A percentile compares a stretch with the other conserved stretches of the same genome.
Evolutionary conservation across 2,888 invertebrate species (phyloP).

Genomic region (Artemia sinica): DNA sequence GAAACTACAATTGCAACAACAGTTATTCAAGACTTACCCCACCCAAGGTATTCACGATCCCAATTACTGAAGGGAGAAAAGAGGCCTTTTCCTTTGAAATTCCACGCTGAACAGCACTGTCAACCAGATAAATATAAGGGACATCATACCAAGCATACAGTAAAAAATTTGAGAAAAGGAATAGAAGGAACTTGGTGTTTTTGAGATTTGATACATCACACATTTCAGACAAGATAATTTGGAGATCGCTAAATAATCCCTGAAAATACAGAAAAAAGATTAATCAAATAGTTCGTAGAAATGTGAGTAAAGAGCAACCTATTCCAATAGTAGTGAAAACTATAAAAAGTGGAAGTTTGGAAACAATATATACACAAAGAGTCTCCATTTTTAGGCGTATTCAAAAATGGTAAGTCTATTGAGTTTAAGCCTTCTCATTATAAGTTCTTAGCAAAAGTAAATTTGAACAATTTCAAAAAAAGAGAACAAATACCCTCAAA

Average conservation of each 20-base stretch:
- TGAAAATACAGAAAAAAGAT: conserved; percentile 48
- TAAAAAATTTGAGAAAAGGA: conserved; percentile 67
- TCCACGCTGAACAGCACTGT: conserved; percentile 53
- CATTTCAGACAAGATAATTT: conserved; percentile 56
- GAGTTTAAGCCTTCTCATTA: no score
- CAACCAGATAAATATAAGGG: conserved; percentile 81
- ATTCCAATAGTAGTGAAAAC: no score
- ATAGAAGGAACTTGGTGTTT: conserved; percentile 57
- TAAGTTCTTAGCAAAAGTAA: no score
- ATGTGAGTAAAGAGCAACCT: no score
- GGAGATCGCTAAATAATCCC: conserved; percentile 41
- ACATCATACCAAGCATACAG: conserved; percentile 80
- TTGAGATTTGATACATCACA: conserved; percentile 62
- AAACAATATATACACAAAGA: no score
- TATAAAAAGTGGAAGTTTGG: no score
- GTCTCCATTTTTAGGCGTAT: no score
- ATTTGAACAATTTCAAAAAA: no score
- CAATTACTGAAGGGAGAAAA: conserved; percentile 63
- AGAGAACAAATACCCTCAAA: no score
- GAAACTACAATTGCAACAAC: conserved; percentile 8
- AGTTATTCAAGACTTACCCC: conserved; percentile 43
- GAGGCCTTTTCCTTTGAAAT: conserved; percentile 51
- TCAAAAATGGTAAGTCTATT: no score
- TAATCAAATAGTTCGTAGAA: no score
- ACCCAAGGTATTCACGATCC: conserved; percentile 73